These are phyloP conservation scores for Oscheius sp. DNA, from an alignment of 2,888 invertebrate genomes.

Conservation along the genomic window DNA sequence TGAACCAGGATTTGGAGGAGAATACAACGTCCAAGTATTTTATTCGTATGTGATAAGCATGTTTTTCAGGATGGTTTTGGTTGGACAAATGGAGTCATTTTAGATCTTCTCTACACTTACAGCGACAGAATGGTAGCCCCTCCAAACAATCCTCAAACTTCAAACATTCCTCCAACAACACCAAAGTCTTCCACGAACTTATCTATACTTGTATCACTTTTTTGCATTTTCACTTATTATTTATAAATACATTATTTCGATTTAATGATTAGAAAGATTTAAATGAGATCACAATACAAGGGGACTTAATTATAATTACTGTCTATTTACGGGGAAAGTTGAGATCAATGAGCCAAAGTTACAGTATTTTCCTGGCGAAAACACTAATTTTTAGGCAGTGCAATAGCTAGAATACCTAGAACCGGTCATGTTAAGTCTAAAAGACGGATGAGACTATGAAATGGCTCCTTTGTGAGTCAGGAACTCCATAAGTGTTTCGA, in stretches of 20 bases:
- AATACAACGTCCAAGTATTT: conserved; percentile 60
- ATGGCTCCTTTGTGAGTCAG: conserved; percentile 69
- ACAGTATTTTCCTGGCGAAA: background rate
- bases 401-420: conserved; percentile 15
- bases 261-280: conserved; percentile 6
- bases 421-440: background rate
- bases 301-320: background rate
- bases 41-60: background rate
- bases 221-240: background rate
- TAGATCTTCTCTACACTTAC: conserved; percentile 63
- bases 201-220: background rate
- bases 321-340: background rate
- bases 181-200: background rate
- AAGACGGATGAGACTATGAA: conserved; percentile 34
- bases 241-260: background rate
- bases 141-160: background rate
- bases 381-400: conserved; percentile 24
- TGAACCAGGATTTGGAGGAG: conserved; percentile 61
- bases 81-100: conserved; percentile 67
- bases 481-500: conserved; percentile 70
- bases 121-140: conserved; percentile 43
- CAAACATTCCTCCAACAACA: background rate
- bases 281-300: conserved; percentile 23
- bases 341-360: background rate
- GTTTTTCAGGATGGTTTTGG: conserved; percentile 60